These are phyloP conservation scores for Propithecus coquereli DNA, from an alignment of 2,113 vertebrate species.

Conservation along the genomic window DNA sequence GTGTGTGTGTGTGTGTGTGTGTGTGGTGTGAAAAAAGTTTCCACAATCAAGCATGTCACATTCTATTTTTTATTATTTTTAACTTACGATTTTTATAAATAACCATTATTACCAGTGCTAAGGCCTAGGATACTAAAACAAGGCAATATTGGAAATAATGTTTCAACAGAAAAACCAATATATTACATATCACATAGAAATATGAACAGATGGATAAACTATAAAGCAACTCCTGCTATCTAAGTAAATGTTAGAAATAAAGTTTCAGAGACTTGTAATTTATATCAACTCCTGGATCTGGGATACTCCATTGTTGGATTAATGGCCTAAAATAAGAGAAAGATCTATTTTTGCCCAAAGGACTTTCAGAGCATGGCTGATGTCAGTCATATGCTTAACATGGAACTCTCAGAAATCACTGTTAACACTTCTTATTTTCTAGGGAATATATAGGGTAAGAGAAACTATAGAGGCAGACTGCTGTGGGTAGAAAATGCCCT, in stretches of 20 bases:
- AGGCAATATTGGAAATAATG: neutral
- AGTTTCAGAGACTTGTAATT: constrained; percentile 28
- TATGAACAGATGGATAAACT: neutral
- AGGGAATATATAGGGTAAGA: neutral
- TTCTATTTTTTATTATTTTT: neutral
- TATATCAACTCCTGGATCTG: neutral
- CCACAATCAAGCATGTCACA: neutral
- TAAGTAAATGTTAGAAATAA: neutral
- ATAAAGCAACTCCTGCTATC: neutral
- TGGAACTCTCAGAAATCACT: neutral
- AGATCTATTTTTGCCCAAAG: neutral
- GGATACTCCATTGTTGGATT: neutral
- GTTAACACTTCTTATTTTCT: neutral
- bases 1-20: neutral
- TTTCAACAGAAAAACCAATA: neutral
- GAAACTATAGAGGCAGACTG: neutral
- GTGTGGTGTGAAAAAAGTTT: neutral
- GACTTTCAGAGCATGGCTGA: neutral
- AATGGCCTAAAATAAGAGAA: neutral
- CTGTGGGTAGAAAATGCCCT: neutral
- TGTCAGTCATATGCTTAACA: neutral
- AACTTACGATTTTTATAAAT: neutral
- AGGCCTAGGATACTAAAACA: neutral
- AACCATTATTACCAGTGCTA: neutral
- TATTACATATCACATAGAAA: neutral